Base-by-base conservation (phyloP, 2,888 invertebrate genomes). In the Achlya flavicornis region DNA sequence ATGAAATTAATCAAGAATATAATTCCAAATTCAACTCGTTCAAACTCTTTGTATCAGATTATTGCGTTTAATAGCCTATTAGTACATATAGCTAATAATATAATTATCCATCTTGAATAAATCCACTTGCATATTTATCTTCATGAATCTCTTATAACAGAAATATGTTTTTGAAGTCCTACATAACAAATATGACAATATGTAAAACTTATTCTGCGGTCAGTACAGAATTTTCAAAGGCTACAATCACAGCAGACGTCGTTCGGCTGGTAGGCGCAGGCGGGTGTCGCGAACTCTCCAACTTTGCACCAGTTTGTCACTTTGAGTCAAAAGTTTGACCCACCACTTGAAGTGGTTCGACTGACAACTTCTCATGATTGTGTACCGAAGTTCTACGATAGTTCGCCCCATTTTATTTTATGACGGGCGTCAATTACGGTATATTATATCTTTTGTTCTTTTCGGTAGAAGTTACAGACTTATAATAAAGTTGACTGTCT, bases 281-380 rank as follows among this genome's bases (percentile, higher is more conserved):
- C 53, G 48, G 48, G 48, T 74, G 78, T 74, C 71, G 68, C 10
- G 65, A 76, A 73, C 73, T 69, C 73, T 76, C 71, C 63, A 80
- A 81, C 71, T 84, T 83, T 73, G 70, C 71, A 66, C 77, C 74
- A 77, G 81, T 84, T 85, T 84, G 85, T 84, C 84, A 84, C 85
- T 80, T 75, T 60, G 67, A 81, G 77, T 82, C 81, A 75, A 77
- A 84, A 85, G 79, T 85, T 84, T 64, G 67, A 63, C 70, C 73
- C 73, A 16, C 67, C 69, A 77, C 79, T 80, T 77, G 73, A 76
- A 77, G 66, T 72, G 74, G 71, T 71, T 74, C 66, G 70, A 70
- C 61, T 66, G 61, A 58, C 64, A 66, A 78, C 68, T 73, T 72
- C 66, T 66, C 73, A 48, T 78, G 78, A 80, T 78, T 79, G 74